These are phyloP conservation scores for Potorous gilbertii DNA, from an alignment of 2,797 vertebrate species.

Conservation along the genomic window DNA sequence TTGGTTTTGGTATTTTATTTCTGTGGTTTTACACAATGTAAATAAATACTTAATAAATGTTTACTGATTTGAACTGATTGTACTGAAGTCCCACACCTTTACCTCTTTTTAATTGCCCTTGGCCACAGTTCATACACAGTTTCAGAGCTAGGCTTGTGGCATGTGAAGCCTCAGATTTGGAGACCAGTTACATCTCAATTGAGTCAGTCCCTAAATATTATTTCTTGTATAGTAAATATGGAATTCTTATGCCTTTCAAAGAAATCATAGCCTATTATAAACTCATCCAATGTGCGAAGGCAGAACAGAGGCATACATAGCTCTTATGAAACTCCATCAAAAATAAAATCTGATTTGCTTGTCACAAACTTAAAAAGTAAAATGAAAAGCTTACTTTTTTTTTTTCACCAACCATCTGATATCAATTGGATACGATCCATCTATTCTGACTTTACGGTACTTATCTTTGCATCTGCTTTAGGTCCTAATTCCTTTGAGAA, in stretches of 20 bases:
- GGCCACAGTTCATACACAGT: neutral
- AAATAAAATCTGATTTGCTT: slow-evolving; percentile 78
- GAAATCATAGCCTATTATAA: slow-evolving; percentile 70
- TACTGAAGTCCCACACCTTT: neutral
- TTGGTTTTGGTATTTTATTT: neutral
- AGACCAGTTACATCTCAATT: slow-evolving; percentile 62
- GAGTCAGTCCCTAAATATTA: slow-evolving; percentile 44
- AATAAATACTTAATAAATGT: neutral
- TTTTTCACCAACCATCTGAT: slow-evolving; percentile 78
- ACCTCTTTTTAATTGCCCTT: neutral
- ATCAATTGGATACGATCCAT: slow-evolving; percentile 76
- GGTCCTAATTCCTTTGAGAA: slow-evolving; percentile 75
- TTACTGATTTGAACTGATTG: neutral
- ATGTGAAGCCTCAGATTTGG: neutral
- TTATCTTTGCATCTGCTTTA: slow-evolving; percentile 73
- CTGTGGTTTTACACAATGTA: neutral
- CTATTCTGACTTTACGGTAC: slow-evolving; percentile 60
- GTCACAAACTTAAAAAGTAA: slow-evolving; percentile 73
- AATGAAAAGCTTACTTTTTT: slow-evolving; percentile 75
- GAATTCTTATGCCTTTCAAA: slow-evolving; percentile 62
- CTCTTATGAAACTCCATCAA: slow-evolving; percentile 67
- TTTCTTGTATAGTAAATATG: slow-evolving; percentile 58
- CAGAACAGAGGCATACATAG: slow-evolving; percentile 61
- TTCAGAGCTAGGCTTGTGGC: slow-evolving; percentile 52
- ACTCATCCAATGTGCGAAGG: slow-evolving; percentile 67